Evolutionary conservation across 2,888 invertebrate genomes (phyloP).

Genomic region (Herminia tarsipennalis): DNA sequence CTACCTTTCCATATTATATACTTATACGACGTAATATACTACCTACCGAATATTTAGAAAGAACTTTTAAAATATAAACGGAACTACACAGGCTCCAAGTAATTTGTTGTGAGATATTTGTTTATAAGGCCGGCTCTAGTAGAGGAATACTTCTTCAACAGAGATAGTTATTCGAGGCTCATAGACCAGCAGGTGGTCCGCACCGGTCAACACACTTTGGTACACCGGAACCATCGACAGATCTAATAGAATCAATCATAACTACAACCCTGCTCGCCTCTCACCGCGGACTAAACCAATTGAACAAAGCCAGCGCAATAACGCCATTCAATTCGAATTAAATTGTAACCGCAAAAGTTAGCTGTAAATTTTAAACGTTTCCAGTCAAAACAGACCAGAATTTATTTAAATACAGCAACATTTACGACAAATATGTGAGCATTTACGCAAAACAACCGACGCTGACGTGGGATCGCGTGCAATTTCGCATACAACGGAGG

Average conservation of each 20-base stretch:
- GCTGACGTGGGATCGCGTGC: slow-evolving; percentile 75
- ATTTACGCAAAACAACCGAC: slow-evolving; percentile 74
- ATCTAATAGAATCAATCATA: slow-evolving; percentile 82
- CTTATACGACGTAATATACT: too few species aligned
- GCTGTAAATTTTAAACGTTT: slow-evolving; percentile 55
- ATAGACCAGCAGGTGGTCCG: slow-evolving; percentile 75
- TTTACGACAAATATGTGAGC: slow-evolving; percentile 83
- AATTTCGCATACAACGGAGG: slow-evolving; percentile 74
- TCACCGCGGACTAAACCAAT: slow-evolving; percentile 14
- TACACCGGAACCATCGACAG: slow-evolving; percentile 75
- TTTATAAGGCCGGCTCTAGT: slow-evolving; percentile 48
- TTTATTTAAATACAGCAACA: slow-evolving; percentile 63
- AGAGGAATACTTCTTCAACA: slow-evolving; percentile 46
- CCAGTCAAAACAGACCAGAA: slow-evolving; percentile 48
- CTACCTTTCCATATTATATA: neutral
- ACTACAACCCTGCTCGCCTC: slow-evolving; percentile 56
- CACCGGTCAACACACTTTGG: slow-evolving; percentile 77
- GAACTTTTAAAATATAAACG: too few species aligned
- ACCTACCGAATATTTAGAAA: too few species aligned
- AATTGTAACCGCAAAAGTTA: slow-evolving; percentile 50
- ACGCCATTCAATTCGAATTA: slow-evolving; percentile 33
- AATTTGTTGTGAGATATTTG: too few species aligned
- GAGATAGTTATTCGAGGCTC: slow-evolving; percentile 56
- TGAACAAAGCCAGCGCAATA: slow-evolving; percentile 34
- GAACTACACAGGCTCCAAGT: too few species aligned